Evolutionary conservation across 2,113 vertebrate species (phyloP), one percentile per base, ranked within the genome.

Genomic region (Sclerurus mexicanus): DNA sequence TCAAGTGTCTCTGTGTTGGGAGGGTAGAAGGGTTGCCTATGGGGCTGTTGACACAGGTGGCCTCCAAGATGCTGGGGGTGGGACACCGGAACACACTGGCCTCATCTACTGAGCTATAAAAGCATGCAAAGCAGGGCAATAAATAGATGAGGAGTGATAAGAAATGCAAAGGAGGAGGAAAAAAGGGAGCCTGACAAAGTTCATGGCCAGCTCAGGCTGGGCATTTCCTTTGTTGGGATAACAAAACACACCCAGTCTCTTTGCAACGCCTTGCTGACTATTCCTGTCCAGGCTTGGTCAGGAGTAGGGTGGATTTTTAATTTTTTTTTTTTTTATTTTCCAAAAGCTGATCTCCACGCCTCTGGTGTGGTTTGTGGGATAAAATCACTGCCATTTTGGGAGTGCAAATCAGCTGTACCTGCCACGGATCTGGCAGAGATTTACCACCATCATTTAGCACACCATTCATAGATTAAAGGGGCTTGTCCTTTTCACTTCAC

Each of bases 401-500:
- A 89, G 76, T 55, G 77, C 83, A 90, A 85, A 85, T 88, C 90
- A 92, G 87, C n/a, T 68, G n/a, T 30, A 73, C 50, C 73, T 94
- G 90, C 53, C 76, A 68, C 0, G 1, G 53, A 82, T 28, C 49
- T 2, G 0, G 74, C 53, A 50, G 74, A 96, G 95, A 96, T 96
- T 96, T 95, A 96, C 46, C 37, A 30, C 83, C 8, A 1, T 90
- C 93, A 55, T 96, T 96, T 96, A 93, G 86, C 73, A 69, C 89
- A 86, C 37, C 46, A 53, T 62, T 93, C 89, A 9, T 80, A 95
- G 92, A 95, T 96, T 95, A 93, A 91, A 94, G 89, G 92, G 89
- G 80, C 86, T 90, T 95, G 90, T 96, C 92, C 96, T 96, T 96
- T 95, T 94, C 96, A 89, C 84, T 95, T 87, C 63, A 23, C 58